Evolutionary conservation across 30 jellyfish, hydroid and myxozoan genomes (phyloP), one percentile per base, ranked within the genome.

Genomic region (Pelagia noctiluca): DNA sequence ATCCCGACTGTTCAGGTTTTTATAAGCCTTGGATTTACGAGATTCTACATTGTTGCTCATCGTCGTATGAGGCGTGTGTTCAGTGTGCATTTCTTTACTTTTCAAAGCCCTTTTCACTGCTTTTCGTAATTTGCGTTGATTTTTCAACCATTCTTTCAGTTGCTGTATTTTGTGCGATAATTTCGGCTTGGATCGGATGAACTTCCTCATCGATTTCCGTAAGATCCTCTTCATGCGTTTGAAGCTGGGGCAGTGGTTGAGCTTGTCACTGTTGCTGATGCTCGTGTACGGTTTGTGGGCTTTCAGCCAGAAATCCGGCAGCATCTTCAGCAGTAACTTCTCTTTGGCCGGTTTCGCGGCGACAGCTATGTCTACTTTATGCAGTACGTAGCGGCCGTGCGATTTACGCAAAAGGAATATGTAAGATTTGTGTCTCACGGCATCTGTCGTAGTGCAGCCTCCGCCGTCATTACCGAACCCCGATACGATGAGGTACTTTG

Each of bases 391-490:
- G 29, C 57, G 42, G 7, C 66, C 86, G 23, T 25, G 3, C 12
- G 33, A 2, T n/a, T 86, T 76, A 36, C 60, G 64, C 33, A 86
- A n/a, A n/a, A 86, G 36, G 34, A 86, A 37, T 0, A 86, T 66
- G 67, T 86, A 86, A 52, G 96, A 76, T 26, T 50, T 48, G 52
- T 86, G 89, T 26, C 60, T 38, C 7, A 76, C 35, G 35, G 96
- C 96, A 49, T 76, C 79, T 1, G 96, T 71, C 18, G 86, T 86
- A 10, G 96, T 62, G 71, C 96, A 86, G 10, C 83, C 86, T 1
- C 96, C 96, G 24, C 88, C 96, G 32, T 86, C 89, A 50, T 86
- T 67, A 16, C 96, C 96, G 68, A 86, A 86, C 19, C 96, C 90
- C 10, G 85, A 63, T 0, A 86, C 96, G 3, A 62, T 26, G 11